Evolutionary conservation across 2,888 invertebrate genomes (phyloP).

Genomic region (Aproaerema taeniolella): DNA sequence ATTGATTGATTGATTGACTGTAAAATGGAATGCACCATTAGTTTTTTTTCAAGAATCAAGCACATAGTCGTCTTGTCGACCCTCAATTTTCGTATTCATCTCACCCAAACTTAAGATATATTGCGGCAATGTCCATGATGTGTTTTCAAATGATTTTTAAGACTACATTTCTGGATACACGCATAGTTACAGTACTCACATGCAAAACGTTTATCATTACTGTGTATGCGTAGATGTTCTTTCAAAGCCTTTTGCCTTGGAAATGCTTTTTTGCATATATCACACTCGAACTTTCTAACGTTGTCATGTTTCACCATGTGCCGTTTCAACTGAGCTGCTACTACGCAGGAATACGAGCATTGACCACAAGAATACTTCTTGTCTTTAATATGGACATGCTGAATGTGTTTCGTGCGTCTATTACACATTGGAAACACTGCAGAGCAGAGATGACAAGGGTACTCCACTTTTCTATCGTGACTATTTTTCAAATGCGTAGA

Average conservation of each 20-base stretch:
- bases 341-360: slow-evolving; percentile 49
- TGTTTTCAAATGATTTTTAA: slow-evolving; percentile 55
- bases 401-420: slow-evolving; percentile 53
- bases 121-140: slow-evolving; percentile 34
- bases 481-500: slow-evolving; percentile 39
- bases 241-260: slow-evolving; percentile 46
- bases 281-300: slow-evolving; percentile 52
- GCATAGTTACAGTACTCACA: slow-evolving; percentile 58
- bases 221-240: slow-evolving; percentile 60
- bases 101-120: too few relatives aligned
- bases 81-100: background rate
- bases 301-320: slow-evolving; percentile 54
- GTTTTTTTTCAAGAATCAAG: too few relatives aligned
- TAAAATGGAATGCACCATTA: too few relatives aligned
- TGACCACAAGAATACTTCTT: slow-evolving; percentile 45
- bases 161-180: slow-evolving; percentile 62
- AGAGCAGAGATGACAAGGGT: slow-evolving; percentile 52
- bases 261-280: slow-evolving; percentile 62
- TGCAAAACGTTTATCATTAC: slow-evolving; percentile 59
- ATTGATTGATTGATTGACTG: too few relatives aligned
- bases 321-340: slow-evolving; percentile 41
- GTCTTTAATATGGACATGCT: slow-evolving; percentile 49
- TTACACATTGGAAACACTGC: slow-evolving; percentile 53
- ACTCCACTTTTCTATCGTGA: slow-evolving; percentile 51
- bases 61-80: too few relatives aligned